Percentiles rank a stretch among this genome's conserved stretches.
Evolutionary conservation across 2,797 vertebrate species (phyloP).

Genomic region (Hydrophis major): DNA sequence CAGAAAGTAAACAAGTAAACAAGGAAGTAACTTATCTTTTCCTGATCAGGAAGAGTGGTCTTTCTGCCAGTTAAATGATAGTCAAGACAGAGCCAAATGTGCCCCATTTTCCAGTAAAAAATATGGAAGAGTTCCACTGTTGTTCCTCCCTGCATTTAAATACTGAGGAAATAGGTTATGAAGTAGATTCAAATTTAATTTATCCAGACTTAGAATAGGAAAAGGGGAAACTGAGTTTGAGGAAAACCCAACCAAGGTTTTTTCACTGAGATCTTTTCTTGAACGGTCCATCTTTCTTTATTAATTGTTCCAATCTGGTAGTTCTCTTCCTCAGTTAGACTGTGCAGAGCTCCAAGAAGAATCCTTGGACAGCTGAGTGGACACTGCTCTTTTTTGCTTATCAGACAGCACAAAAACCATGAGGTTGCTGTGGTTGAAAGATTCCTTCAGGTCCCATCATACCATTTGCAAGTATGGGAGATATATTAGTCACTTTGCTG

Average conservation of each 20-base stretch:
- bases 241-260: not conserved
- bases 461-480: not conserved
- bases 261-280: not conserved
- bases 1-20: not conserved
- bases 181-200: not conserved
- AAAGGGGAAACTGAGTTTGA: not conserved
- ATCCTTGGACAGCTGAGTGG: not conserved
- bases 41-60: not conserved
- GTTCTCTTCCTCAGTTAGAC: not conserved
- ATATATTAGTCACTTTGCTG: not conserved
- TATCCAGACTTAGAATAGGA: not conserved
- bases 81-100: not conserved
- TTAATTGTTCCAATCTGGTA: not conserved
- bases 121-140: not conserved
- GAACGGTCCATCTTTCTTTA: not conserved
- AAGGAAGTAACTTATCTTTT: not conserved
- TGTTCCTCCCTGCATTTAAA: not conserved
- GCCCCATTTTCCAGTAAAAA: not conserved
- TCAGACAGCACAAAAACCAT: not conserved
- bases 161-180: not conserved
- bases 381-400: not conserved
- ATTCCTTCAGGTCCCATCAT: not conserved
- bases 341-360: not conserved
- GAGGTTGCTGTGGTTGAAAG: not conserved
- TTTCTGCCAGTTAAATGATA: not conserved